Evolutionary conservation across 2,113 vertebrate genomes (phyloP).

Genomic region (Percopsis transmontana): DNA sequence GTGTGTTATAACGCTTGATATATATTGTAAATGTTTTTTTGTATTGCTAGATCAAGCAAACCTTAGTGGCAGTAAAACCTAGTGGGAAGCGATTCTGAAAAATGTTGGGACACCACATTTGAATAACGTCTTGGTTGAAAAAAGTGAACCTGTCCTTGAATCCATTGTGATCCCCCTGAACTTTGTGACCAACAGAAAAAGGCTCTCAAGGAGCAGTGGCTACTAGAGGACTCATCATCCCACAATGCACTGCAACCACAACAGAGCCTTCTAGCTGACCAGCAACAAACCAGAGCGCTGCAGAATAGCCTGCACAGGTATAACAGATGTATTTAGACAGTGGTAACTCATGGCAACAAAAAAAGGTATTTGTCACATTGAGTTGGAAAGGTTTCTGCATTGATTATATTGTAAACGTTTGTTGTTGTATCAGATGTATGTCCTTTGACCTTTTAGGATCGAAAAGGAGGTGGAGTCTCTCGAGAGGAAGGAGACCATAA

Average conservation of each 20-base stretch:
- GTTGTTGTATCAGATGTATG: constrained; percentile 1
- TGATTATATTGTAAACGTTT: too few species aligned
- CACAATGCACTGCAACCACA: constrained; percentile 75
- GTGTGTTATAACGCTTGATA: too few species aligned
- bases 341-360: too few species aligned
- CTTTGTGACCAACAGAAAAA: constrained; percentile 81
- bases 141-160: too few species aligned
- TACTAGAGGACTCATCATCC: constrained; percentile 81
- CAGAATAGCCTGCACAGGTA: constrained; percentile 87
- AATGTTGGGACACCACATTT: too few species aligned
- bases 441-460: constrained; percentile 71
- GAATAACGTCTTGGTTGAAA: too few species aligned
- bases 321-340: background rate
- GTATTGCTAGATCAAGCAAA: too few species aligned
- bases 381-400: background rate
- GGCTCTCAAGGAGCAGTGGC: constrained; percentile 87
- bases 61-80: too few species aligned
- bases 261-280: constrained; percentile 80
- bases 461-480: constrained; percentile 87
- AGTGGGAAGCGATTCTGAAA: too few species aligned
- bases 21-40: too few species aligned
- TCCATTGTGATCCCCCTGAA: background rate
- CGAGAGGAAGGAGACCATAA: constrained; percentile 84
- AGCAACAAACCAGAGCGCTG: constrained; percentile 76
- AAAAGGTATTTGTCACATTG: too few species aligned